A percentile compares a stretch with the other conserved stretches of the same genome.
Conservation (phyloP, 2,888 invertebrate species). For the Leptinotarsa haldemani region DNA sequence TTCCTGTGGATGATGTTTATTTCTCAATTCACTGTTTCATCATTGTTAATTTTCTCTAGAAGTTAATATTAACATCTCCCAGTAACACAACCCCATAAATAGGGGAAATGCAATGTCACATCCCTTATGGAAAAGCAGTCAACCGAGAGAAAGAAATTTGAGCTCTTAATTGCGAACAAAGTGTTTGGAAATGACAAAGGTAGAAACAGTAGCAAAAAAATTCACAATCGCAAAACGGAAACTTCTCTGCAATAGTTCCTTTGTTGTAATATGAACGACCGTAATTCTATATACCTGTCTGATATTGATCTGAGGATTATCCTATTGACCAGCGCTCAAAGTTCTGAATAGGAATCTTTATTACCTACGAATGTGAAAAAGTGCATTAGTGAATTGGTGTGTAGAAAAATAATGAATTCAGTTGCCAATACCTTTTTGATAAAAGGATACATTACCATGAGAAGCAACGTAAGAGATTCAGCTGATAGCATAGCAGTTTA, state of each 20-base stretch:
- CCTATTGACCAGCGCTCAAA: not conserved
- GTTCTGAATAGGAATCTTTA: not conserved
- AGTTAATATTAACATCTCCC: not conserved
- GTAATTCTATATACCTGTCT: slow-evolving; percentile 10
- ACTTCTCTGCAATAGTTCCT: not conserved
- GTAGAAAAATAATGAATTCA: not conserved
- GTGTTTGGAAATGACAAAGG: slow-evolving; percentile 1
- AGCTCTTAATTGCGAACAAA: not conserved
- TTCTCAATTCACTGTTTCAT: too few species aligned
- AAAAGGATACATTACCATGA: too few species aligned
- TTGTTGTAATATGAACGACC: not conserved
- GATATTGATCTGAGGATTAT: slow-evolving; percentile 1
- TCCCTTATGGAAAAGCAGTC: not conserved
- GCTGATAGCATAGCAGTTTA: too few species aligned
- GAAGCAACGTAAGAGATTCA: too few species aligned
- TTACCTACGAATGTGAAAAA: not conserved
- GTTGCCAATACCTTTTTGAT: too few species aligned
- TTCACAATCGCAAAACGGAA: slow-evolving; percentile 2
- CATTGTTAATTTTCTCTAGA: too few species aligned
- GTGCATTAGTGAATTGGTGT: not conserved
- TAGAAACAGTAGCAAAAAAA: slow-evolving; percentile 11
- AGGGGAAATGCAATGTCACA: not conserved
- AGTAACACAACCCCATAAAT: not conserved
- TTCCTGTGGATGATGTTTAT: too few species aligned
- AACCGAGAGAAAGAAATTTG: not conserved